A percentile compares a stretch with the other conserved stretches of the same genome.
These are phyloP conservation scores for Tachycineta bicolor DNA, from an alignment of 2,113 vertebrate species.

Conservation along the genomic window DNA sequence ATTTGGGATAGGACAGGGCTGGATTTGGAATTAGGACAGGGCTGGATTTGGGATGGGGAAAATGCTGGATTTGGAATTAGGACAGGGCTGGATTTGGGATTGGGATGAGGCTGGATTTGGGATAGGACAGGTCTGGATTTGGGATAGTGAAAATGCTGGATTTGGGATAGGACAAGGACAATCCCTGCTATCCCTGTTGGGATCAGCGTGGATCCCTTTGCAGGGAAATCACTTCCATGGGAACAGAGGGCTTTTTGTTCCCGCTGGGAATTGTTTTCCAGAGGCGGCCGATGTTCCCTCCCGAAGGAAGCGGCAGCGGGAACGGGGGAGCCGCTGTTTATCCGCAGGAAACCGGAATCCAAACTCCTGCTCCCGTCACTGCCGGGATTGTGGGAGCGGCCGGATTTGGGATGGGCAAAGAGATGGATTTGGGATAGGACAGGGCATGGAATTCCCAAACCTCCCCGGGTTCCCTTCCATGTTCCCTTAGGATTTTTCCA, in stretches of 20 bases:
- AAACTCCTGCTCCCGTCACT: not conserved
- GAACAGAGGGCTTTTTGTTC: not conserved
- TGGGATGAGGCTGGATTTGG: not conserved
- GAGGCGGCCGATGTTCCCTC: not conserved
- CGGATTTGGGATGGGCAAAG: not conserved
- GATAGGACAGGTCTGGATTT: not conserved
- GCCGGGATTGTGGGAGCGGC: not conserved
- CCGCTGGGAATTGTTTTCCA: fast-evolving
- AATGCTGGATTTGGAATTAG: too few relatives aligned
- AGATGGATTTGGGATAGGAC: not conserved
- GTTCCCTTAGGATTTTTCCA: not conserved
- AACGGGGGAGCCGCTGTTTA: not conserved
- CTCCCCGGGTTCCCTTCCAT: fast-evolving
- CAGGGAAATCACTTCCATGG: fast-evolving
- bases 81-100: not conserved
- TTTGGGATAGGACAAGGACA: not conserved
- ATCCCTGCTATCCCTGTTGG: not conserved
- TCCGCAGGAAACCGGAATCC: not conserved
- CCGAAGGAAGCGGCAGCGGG: not conserved
- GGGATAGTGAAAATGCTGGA: not conserved
- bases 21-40: not conserved
- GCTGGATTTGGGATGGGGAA: not conserved
- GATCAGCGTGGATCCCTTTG: fast-evolving
- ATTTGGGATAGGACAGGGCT: too few relatives aligned
- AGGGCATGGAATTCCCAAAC: not conserved